phyloP scores from a whole-genome alignment of 2,888 invertebrate genomes.

The Alloplasta piceator region DNA sequence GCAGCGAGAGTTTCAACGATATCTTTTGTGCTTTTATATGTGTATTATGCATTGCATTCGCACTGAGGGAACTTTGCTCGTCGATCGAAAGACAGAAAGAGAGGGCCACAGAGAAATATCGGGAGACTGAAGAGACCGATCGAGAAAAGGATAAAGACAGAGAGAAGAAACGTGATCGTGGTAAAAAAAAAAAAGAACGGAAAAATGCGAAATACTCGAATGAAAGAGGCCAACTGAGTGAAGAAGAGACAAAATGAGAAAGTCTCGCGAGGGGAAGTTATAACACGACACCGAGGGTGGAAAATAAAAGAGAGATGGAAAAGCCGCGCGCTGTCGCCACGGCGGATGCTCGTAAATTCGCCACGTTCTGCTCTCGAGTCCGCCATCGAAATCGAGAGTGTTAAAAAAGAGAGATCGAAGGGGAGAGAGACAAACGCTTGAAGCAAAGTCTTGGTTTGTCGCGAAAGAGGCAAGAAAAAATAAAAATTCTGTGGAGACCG shows the following conservation, averaged over 20 bases:
- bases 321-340: slow-evolving; percentile 58
- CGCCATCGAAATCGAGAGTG: slow-evolving; percentile 40
- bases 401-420: background rate
- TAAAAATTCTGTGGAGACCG: slow-evolving; percentile 48
- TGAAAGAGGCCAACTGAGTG: slow-evolving; percentile 21
- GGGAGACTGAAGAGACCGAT: slow-evolving; percentile 1
- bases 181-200: slow-evolving; percentile 2
- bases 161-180: slow-evolving; percentile 28
- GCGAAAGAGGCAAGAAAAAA: slow-evolving; percentile 41
- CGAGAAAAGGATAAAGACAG: background rate
- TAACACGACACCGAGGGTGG: slow-evolving; percentile 7
- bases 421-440: background rate
- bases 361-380: slow-evolving; percentile 42
- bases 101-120: too few relatives aligned
- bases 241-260: slow-evolving; percentile 30
- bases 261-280: slow-evolving; percentile 21
- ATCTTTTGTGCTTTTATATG: background rate
- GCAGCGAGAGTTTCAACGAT: slow-evolving; percentile 1
- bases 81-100: too few relatives aligned
- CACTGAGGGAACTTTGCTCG: slow-evolving; percentile 26
- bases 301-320: slow-evolving; percentile 21
- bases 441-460: background rate
- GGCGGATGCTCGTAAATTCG: slow-evolving; percentile 66
- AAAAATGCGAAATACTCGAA: slow-evolving; percentile 19
- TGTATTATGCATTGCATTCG: slow-evolving; percentile 1